Conservation (phyloP, 2,113 vertebrate species). For the Sturnus vulgaris region DNA sequence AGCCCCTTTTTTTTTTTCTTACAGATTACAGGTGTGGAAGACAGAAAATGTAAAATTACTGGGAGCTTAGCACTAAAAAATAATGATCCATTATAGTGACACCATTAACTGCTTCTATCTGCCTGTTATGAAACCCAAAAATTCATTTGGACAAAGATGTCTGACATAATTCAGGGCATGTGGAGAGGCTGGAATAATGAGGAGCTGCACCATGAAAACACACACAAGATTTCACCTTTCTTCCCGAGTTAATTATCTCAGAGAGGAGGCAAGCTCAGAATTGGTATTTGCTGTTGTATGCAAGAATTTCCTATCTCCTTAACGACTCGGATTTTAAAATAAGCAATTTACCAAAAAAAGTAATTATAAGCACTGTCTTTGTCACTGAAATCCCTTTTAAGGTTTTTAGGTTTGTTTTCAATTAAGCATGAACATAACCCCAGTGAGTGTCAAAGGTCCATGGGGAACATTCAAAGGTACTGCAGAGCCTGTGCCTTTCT, state of each 20-base stretch:
- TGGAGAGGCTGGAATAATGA: background rate
- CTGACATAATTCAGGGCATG: background rate
- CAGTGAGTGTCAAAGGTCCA: background rate
- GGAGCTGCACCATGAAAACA: background rate
- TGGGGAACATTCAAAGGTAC: background rate
- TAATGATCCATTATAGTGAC: background rate
- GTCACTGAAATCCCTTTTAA: background rate
- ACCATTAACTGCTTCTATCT: constrained; percentile 19
- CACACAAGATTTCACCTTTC: constrained; percentile 5
- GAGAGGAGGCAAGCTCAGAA: background rate
- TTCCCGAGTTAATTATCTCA: background rate
- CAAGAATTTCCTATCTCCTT: background rate
- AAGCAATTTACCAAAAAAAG: background rate
- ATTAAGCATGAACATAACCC: background rate
- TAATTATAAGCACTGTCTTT: background rate
- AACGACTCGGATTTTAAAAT: background rate
- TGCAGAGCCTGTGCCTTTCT: background rate
- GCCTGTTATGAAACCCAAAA: background rate
- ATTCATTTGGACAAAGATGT: background rate
- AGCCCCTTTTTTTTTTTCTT: background rate
- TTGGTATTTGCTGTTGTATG: background rate
- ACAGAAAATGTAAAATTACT: background rate
- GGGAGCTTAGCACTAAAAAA: background rate
- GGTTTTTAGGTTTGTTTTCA: background rate
- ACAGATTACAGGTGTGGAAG: background rate